A percentile compares a stretch with the other conserved stretches of the same genome.
These are phyloP conservation scores for Emydocephalus ijimae DNA, from an alignment of 2,113 vertebrate species.

Conservation along the genomic window DNA sequence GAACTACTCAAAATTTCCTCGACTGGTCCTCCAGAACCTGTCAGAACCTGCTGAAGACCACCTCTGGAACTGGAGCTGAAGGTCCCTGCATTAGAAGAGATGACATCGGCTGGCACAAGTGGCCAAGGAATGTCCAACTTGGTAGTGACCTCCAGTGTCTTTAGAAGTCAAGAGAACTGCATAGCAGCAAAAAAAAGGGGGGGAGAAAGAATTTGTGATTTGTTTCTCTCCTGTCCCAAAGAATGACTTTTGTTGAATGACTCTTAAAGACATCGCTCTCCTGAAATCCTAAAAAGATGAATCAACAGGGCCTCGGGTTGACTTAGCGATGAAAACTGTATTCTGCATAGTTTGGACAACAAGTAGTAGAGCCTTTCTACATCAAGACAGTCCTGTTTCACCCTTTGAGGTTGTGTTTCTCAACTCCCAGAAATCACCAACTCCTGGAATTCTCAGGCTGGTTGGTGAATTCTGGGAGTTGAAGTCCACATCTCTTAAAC, in stretches of 20 bases:
- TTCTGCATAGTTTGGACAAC: not conserved
- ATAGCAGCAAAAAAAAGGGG: constrained; percentile 42
- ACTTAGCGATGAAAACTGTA: fast-evolving
- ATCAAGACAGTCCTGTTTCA: not conserved
- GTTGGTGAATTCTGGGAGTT: not conserved
- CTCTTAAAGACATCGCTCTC: not conserved
- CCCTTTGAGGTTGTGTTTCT: not conserved
- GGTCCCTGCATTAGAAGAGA: not conserved
- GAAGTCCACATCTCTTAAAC: not conserved
- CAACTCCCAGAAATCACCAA: not conserved
- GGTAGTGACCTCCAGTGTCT: not conserved
- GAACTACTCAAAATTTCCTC: too few relatives aligned
- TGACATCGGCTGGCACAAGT: not conserved
- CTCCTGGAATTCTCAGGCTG: too few relatives aligned
- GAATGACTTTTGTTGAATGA: not conserved
- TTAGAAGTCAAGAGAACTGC: constrained; percentile 43
- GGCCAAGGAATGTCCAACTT: constrained; percentile 25
- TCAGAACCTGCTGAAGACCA: too few relatives aligned
- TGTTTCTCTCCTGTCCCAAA: not conserved
- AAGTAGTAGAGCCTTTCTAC: not conserved
- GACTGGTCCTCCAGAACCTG: too few relatives aligned
- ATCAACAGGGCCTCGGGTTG: not conserved
- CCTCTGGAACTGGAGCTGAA: not conserved
- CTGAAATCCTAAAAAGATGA: not conserved
- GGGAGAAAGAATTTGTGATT: not conserved